Conservation (phyloP, 92 coral and sea anemone genomes). For the Meandrina meandrites region DNA sequence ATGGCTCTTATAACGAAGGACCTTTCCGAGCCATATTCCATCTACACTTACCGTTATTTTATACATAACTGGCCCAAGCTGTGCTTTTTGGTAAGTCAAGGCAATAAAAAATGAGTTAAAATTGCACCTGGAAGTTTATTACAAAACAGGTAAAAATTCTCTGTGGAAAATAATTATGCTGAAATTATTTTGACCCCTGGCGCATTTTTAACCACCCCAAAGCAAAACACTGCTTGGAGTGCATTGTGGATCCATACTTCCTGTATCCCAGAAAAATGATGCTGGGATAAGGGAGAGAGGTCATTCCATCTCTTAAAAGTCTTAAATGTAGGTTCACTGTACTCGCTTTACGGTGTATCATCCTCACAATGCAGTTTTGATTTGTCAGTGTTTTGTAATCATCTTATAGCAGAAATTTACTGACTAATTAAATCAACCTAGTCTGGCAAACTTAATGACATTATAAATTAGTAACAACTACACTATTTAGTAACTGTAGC, state of each 20-base stretch:
- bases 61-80: conserved; percentile 99
- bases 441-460: too few relatives aligned
- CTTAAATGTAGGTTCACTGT: too few relatives aligned
- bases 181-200: neutral
- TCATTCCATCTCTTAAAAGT: too few relatives aligned
- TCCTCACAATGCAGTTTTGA: too few relatives aligned
- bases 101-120: neutral
- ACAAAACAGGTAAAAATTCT: neutral
- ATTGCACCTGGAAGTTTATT: neutral
- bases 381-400: too few relatives aligned
- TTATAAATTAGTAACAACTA: too few relatives aligned
- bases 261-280: neutral
- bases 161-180: neutral
- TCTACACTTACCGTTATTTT: conserved; percentile 97
- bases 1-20: conserved; percentile 98
- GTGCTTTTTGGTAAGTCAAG: conserved; percentile 91
- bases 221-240: neutral
- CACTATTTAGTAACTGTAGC: too few relatives aligned
- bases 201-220: neutral
- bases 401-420: too few relatives aligned
- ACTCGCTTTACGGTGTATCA: too few relatives aligned
- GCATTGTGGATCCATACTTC: neutral
- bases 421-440: too few relatives aligned
- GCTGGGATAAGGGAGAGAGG: neutral
- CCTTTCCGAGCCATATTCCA: conserved; percentile 97